Evolutionary conservation across 1,140 invertebrate species (phyloP), one percentile per base, ranked within the genome.

Genomic region (Odontomachus brunneus): DNA sequence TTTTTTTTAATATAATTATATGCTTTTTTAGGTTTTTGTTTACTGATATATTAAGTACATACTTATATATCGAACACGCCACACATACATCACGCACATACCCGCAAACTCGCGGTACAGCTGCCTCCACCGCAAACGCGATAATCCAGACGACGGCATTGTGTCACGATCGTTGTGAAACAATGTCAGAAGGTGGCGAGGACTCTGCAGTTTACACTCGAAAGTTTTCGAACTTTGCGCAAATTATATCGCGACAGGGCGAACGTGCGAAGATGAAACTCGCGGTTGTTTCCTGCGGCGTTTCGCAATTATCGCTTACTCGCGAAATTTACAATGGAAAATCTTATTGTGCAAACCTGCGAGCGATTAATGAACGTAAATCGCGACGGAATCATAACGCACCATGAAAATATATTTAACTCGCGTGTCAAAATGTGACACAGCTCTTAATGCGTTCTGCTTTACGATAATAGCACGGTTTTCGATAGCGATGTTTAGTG

Each of bases 171-270:
- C 85, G 63, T 59, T 38, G 57, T 15, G 24, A 38, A 85, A 86
- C 85, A 86, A 82, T 57, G 78, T 60, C 19, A 14, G 55, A 17
- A 60, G 15, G 33, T 57, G 44, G 55, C 19, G 60, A 55, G 57
- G 49, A 63, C 9, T 22, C 51, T 59, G 26, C 84, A 86, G 85
- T 87, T 86, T 86, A 82, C 82, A 86, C 44, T 69, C 66, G 65
- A 86, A 76, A 76, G 80, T 86, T 86, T 87, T 83, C 84, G 65
- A 76, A 86, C 85, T 86, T 83, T 26, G 65, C 65, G 59, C 76
- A 83, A 85, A 86, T 85, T 85, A 76, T 76, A 76, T 76, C 74
- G 74, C 62, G 74, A 76, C 74, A 76, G 49, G 62, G 53, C 80
- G 44, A 48, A 67, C 65, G 74, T 76, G 62, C 48, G 57, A 86